Conservation (phyloP, 2,113 vertebrate species). For the Zosterops hypoxanthus region DNA sequence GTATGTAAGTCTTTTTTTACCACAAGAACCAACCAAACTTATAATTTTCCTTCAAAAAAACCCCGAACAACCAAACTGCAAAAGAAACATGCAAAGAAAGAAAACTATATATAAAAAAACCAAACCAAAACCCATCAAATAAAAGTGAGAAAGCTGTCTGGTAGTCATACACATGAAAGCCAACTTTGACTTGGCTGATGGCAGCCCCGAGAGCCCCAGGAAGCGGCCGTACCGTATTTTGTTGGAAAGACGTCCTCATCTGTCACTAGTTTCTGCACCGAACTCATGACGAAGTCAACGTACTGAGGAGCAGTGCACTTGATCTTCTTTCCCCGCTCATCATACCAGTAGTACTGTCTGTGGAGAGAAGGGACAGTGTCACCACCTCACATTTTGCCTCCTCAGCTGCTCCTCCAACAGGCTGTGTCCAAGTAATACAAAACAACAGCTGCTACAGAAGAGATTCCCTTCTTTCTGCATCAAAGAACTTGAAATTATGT, state of each 20-base stretch:
- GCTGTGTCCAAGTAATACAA: neutral
- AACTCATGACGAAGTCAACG: slow-evolving; percentile 98
- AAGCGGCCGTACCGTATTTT: slow-evolving; percentile 87
- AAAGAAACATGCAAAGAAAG: neutral
- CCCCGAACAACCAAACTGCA: neutral
- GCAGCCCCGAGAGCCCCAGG: neutral
- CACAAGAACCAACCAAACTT: neutral
- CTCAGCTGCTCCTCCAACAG: neutral
- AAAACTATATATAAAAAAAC: neutral
- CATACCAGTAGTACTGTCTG: slow-evolving; percentile 99
- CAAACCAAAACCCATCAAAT: neutral
- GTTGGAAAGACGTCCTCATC: slow-evolving; percentile 98
- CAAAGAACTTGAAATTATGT: neutral
- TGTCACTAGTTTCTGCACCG: slow-evolving; percentile 96
- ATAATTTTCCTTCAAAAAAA: neutral
- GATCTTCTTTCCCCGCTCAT: slow-evolving; percentile 96
- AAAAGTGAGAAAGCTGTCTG: neutral
- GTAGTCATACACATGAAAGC: neutral
- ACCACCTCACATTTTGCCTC: neutral
- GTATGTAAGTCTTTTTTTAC: neutral
- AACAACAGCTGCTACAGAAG: neutral
- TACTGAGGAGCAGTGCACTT: slow-evolving; percentile 99
- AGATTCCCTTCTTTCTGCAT: neutral
- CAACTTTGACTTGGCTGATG: neutral
- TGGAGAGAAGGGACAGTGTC: slow-evolving; percentile 18